Evolutionary conservation across 2,797 vertebrate genomes (phyloP), one percentile per base, ranked within the genome.

Genomic region (Mycteria americana): DNA sequence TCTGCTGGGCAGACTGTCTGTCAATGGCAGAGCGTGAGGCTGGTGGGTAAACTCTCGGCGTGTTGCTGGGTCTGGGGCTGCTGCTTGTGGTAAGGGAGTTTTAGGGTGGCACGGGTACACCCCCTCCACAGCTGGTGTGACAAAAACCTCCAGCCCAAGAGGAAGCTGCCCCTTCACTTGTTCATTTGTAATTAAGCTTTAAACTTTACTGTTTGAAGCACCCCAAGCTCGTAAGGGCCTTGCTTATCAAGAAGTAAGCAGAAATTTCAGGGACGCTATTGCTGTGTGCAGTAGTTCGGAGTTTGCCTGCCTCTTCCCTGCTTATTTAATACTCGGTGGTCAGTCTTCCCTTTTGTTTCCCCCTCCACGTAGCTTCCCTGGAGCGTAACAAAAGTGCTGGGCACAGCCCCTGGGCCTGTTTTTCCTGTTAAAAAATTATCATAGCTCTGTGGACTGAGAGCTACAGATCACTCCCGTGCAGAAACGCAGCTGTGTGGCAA

Each of bases 21-120:
- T 37, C 37, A 33, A 0, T 23, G 45, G 18, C 57, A 74, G 28
- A 64, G 35, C 6, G 0, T 25, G 60, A 64, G 43, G 53, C 54
- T 59, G n/a, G 24, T 13, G 6, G 41, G 37, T 48, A 35, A 79
- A 62, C 39, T 51, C 39, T 46, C 0, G 0, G 22, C 3, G 0
- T 41, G 14, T 27, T 62, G 43, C 48, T 53, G 46, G 24, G 15
- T 37, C 37, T 41, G 12, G 54, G 65, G 45, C 65, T 81, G 46
- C 75, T 54, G n/a, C 65, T 56, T 27, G 33, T 14, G 7, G 19
- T 45, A 51, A 85, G 30, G 56, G 45, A 69, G 56, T 54, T 62
- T 37, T 45, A 62, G 41, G 18, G 8, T 68, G 37, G 18, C 27
- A 25, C 3, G 3, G 23, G 7, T 50, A 39, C 22, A 10, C 23